Percentiles rank a stretch among this genome's conserved stretches.
Conservation (phyloP, 2,888 invertebrate genomes). For the Drosophila pseudotakahashii region DNA sequence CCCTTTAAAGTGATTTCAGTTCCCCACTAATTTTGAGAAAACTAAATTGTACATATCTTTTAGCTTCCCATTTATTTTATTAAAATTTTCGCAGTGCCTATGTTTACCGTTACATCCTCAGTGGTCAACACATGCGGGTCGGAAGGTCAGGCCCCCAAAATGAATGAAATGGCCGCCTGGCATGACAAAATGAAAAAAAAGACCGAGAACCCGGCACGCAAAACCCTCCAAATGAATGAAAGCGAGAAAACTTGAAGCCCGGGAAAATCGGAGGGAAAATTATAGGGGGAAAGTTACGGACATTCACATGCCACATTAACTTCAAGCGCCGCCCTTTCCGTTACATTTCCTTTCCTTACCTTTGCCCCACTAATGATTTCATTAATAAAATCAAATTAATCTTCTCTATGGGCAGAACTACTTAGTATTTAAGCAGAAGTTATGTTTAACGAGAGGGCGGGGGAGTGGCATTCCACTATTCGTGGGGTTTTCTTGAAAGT, state of each 20-base stretch:
- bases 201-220: constrained; percentile 10
- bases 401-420: constrained; percentile 38
- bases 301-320: constrained; percentile 38
- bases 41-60: neutral
- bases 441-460: constrained; percentile 17
- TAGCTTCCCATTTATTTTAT: neutral
- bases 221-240: constrained; percentile 21
- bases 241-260: neutral
- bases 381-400: constrained; percentile 48
- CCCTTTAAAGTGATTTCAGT: no score
- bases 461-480: neutral
- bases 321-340: neutral
- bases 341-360: constrained; percentile 13
- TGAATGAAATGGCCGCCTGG: constrained; percentile 31
- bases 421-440: constrained; percentile 34
- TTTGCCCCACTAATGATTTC: constrained; percentile 43
- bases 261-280: constrained; percentile 6
- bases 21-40: no score
- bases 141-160: constrained; percentile 15
- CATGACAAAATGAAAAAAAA: constrained; percentile 27
- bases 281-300: constrained; percentile 12
- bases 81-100: constrained; percentile 9
- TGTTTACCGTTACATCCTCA: constrained; percentile 54
- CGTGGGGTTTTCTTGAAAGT: neutral
- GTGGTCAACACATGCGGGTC: constrained; percentile 21